Base-by-base conservation (phyloP, 2,113 vertebrate genomes). In the Psittacula cyanocephala region DNA sequence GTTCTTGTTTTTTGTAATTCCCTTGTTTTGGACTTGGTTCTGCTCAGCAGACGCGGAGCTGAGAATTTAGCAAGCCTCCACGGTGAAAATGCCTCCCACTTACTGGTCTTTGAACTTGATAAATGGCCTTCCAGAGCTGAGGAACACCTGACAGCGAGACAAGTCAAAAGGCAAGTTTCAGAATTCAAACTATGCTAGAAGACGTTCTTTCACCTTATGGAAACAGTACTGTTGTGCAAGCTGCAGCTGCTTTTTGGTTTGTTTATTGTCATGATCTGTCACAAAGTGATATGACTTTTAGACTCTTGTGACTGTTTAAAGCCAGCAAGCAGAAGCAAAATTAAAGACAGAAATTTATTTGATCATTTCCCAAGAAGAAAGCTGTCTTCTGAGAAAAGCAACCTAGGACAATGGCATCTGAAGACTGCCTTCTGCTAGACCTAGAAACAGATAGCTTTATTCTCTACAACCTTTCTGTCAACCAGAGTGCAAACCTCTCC, bases 371-470 rank as follows among this genome's bases (percentile, higher is more conserved):
- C n/a, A 88, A 69, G 41, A 76, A 83, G 62, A 64, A 81, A 88
- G 31, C 20, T 72, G 18, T 81, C 62, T 70, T 81, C 62, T 6
- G 8, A 94, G 72, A 70, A 86, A 63, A 69, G 35, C 13, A 23
- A 84, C 88, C 22, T n/a, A 70, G 78, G 91, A 97, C 89, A 18
- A 99, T 98, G 98, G 98, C 97, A 96, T 97, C 91, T 24, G 96
- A 97, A 70, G 95, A 98, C 68, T 98, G 97, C 63, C 95, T 97
- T 84, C 92, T 91, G 67, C 95, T 97, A 77, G 88, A 96, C 60
- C 46, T 95, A 74, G 97, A 98, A 88, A 88, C 94, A 83, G 96
- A 98, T 29, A 95, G 92, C 94, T 94, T 97, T 33, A 19, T 88
- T 80, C 85, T 96, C 59, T 94, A 93, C 88, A 98, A 98, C 63